Evolutionary conservation across 1,140 invertebrate species (phyloP), one percentile per base, ranked within the genome.

Genomic region (Drosophila triauraria): DNA sequence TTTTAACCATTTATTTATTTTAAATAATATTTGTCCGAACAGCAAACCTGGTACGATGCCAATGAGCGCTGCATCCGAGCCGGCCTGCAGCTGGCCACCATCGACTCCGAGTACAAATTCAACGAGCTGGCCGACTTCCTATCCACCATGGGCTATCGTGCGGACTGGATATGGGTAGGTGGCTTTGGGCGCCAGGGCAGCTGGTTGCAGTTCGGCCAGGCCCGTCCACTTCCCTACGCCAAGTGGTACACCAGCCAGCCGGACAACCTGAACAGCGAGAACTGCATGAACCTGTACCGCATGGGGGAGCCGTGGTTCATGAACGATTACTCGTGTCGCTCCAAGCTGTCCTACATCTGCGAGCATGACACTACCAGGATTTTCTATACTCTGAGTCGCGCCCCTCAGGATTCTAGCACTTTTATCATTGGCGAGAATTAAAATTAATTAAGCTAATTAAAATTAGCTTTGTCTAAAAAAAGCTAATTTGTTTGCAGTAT

Each of bases 31-130:
- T 3, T 35, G 2, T 3, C 9, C 9, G 9, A 35, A 35, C 2
- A 35, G 51, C 30, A 53, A 27, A 32, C 12, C 15, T 59, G 42
- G 57, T 59, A 59, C n/a, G 57, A 59, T 44, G 57, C 57, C 42
- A 59, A 59, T n/a, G 57, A 59, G 25, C 30, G 17, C 6, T 59
- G 57, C 25, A 27, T 59, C 7, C 56, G 56, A 6, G 40, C 56
- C 10, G 56, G 56, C 40, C 56, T 59, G 9, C 57, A 59, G 42
- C 42, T 46, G 42, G 57, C 57, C 57, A 59, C 57, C 57, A 25
- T 46, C 7, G 42, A 59, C 57, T 44, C 57, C 57, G 57, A 59
- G 42, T 59, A 30, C 57, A 30, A 59, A n/a, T 59, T 59, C 57
- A 59, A 23, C 2, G 57, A 59, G 42, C 42, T 59, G 57, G 17